Evolutionary conservation across 2,888 invertebrate species (phyloP), one percentile per base, ranked within the genome.

Genomic region (Heliconius sara): DNA sequence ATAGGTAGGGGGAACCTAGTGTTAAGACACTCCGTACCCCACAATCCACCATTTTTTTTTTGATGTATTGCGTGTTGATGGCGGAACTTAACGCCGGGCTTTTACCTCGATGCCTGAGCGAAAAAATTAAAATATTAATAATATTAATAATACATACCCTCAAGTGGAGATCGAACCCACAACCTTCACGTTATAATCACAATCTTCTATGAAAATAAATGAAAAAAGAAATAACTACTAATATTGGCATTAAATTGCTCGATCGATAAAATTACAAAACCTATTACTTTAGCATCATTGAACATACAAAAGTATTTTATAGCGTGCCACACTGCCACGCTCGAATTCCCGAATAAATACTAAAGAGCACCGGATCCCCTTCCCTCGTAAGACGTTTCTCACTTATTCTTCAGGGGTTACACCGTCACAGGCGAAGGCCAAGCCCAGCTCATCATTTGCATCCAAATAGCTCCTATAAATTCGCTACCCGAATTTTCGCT

Each of bases 391-490:
- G 93, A 91, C 92, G 91, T 90, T 93, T 91, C 93, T 92, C 93
- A 91, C 93, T 93, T 94, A 94, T 93, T 93, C 93, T 94, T 93
- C 92, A 89, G 92, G 91, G 91, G 91, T 91, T 91, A 92, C 89
- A 89, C 88, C 90, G 90, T 89, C 91, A 88, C 89, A 89, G 88
- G 87, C 88, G 90, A 86, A 88, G 91, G 90, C 91, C 87, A 89
- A 91, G 87, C 87, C 86, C 89, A 91, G 93, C 92, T 94, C 93
- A 93, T 94, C 93, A 95, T 95, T 95, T 95, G 94, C 94, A 94
- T 95, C 92, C 92, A 94, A 94, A 95, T 94, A 93, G 94, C 93
- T 93, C 90, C 92, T 93, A 94, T 94, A 95, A 95, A 95, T 94
- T 95, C 93, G 91, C 92, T 91, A 91, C 92, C 92, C 94, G 91